Conservation (phyloP, 2,113 vertebrate species). For the Hypomesus transpacificus region DNA sequence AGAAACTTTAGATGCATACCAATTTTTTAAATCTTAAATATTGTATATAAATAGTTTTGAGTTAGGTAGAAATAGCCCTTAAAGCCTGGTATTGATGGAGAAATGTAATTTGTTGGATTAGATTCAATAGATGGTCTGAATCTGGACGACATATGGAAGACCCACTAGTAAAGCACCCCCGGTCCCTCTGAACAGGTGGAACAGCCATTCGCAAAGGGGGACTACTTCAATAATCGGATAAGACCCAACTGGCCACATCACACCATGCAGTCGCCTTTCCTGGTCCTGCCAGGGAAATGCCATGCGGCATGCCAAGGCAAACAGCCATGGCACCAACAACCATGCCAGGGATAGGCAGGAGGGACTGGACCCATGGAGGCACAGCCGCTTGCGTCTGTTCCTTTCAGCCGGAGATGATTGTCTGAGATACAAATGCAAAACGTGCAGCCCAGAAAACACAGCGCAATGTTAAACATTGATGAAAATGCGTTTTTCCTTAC, state of each 20-base stretch:
- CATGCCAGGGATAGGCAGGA: slow-evolving; percentile 50
- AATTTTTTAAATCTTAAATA: too few relatives aligned
- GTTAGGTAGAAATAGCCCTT: too few relatives aligned
- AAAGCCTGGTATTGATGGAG: slow-evolving; percentile 22
- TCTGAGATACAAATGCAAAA: slow-evolving; percentile 30
- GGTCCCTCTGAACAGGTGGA: slow-evolving; percentile 66
- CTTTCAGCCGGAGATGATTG: slow-evolving; percentile 34
- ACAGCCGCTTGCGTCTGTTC: slow-evolving; percentile 36
- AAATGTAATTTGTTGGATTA: slow-evolving; percentile 26
- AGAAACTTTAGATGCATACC: too few relatives aligned
- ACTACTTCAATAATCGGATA: slow-evolving; percentile 58
- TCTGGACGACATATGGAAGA: slow-evolving; percentile 64
- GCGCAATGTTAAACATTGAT: slow-evolving; percentile 5
- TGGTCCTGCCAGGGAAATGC: slow-evolving; percentile 54
- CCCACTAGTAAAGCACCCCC: slow-evolving; percentile 44
- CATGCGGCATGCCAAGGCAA: slow-evolving; percentile 52
- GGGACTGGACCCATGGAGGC: slow-evolving; percentile 25
- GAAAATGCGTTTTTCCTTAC: background rate
- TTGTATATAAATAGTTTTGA: too few relatives aligned
- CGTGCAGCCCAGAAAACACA: slow-evolving; percentile 22
- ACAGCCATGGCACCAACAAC: slow-evolving; percentile 53
- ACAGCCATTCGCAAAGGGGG: slow-evolving; percentile 52
- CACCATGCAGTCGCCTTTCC: slow-evolving; percentile 19
- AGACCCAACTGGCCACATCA: slow-evolving; percentile 61
- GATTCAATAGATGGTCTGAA: slow-evolving; percentile 8